A percentile compares a stretch with the other conserved stretches of the same genome.
Evolutionary conservation across 2,888 invertebrate species (phyloP).

Genomic region (Eulithis prunata): DNA sequence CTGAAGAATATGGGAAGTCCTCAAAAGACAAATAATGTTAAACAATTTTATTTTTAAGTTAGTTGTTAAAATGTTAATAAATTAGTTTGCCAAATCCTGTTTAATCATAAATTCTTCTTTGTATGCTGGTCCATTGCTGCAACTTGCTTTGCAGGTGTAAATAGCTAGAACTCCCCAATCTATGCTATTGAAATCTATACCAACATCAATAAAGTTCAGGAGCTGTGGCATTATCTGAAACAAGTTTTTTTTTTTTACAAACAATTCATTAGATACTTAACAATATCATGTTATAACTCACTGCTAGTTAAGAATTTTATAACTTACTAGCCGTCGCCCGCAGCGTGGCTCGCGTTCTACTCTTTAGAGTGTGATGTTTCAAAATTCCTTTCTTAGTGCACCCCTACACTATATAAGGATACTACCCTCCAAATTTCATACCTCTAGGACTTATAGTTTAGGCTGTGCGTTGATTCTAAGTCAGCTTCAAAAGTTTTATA

Average conservation of each 20-base stretch:
- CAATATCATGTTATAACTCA: no score
- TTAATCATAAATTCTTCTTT: slow-evolving; percentile 91
- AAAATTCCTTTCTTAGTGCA: no score
- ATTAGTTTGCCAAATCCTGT: slow-evolving; percentile 88
- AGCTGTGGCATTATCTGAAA: slow-evolving; percentile 92
- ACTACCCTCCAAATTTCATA: no score
- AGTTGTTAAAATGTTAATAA: slow-evolving; percentile 16
- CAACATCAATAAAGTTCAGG: slow-evolving; percentile 87
- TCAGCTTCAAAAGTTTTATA: no score
- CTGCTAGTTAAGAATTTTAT: no score
- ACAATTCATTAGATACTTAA: no score
- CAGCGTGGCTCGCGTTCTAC: no score
- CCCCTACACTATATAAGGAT: no score
- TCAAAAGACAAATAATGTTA: slow-evolving; percentile 50
- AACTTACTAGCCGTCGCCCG: no score
- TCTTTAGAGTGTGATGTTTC: no score
- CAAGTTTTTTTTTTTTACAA: background rate
- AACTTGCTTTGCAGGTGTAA: slow-evolving; percentile 94
- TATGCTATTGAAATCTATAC: slow-evolving; percentile 84
- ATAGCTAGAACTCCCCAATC: slow-evolving; percentile 96
- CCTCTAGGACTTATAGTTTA: no score
- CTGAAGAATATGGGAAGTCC: slow-evolving; percentile 80
- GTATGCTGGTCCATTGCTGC: slow-evolving; percentile 87
- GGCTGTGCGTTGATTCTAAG: no score
- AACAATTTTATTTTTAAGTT: slow-evolving; percentile 2